Evolutionary conservation across 2,113 vertebrate species (phyloP), one percentile per base, ranked within the genome.

Genomic region (Dipodomys stephensi): DNA sequence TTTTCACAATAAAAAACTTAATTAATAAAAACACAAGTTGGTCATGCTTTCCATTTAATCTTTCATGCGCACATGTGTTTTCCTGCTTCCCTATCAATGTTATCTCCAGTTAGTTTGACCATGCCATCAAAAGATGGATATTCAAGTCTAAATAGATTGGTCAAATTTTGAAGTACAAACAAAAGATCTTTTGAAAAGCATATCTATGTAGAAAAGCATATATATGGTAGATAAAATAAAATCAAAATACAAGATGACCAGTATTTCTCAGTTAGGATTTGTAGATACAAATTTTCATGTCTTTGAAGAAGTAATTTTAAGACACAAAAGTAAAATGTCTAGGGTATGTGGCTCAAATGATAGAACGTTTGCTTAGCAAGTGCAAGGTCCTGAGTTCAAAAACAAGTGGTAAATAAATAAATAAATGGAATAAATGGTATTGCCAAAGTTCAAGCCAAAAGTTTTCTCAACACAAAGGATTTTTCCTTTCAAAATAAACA

Each of bases 401-500:
- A 20, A 7, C 19, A 53, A 53, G 49, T 53, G 53, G 53, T 57
- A 57, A 57, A 57, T 57, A 57, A 57, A 57, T 57, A 16, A 57
- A 57, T 57, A 28, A 87, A 64, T 30, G 13, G 7, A 93, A 88
- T 2, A 83, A 71, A 90, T 32, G 23, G 79, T 62, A 60, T 5
- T 9, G 28, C 3, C 28, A 84, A 60, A 79, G 30, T 71, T 57
- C 78, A 32, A 82, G 25, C 11, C 18, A 77, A 88, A 87, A 30
- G 39, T 57, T 28, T 87, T 12, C 72, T 95, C 32, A 85, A 60
- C 44, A 49, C 62, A 64, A 64, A 64, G 65, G 20, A 76, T 23
- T 83, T 92, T 96, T 86, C 73, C 82, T 6, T 90, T 87, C 35
- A 69, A 30, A 49, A 90, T 73, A 85, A 92, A 90, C 8, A 93